Evolutionary conservation across 2,888 invertebrate species (phyloP).

Genomic region (Parelbella ahira): DNA sequence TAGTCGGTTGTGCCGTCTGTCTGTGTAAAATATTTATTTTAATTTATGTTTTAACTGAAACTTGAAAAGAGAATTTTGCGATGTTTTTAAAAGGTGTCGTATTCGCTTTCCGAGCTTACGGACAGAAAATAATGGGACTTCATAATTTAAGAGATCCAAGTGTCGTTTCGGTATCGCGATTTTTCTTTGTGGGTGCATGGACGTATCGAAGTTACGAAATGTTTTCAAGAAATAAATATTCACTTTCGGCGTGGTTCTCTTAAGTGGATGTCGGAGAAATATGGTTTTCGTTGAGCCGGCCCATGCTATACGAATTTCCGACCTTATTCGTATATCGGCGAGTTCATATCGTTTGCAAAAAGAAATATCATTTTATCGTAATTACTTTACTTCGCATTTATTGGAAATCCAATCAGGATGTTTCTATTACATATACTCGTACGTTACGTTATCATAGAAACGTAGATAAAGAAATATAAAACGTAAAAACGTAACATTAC

Average conservation of each 20-base stretch:
- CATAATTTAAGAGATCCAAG: constrained; percentile 22
- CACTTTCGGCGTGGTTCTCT: constrained; percentile 1
- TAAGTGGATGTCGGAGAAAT: constrained; percentile 9
- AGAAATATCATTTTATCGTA: too few relatives aligned
- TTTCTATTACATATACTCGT: too few relatives aligned
- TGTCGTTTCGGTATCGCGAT: constrained; percentile 14
- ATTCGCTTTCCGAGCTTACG: constrained; percentile 14
- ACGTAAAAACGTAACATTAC: too few relatives aligned
- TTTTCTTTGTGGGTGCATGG: constrained; percentile 7
- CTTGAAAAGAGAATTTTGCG: constrained; percentile 17
- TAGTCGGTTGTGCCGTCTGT: constrained; percentile 1
- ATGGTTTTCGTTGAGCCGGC: constrained; percentile 2
- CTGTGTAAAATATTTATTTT: constrained; percentile 21
- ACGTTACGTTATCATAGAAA: too few relatives aligned
- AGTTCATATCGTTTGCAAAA: too few relatives aligned
- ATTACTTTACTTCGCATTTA: too few relatives aligned
- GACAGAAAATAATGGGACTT: constrained; percentile 23
- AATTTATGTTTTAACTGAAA: constrained; percentile 17
- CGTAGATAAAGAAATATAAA: too few relatives aligned
- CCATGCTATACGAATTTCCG: too few relatives aligned
- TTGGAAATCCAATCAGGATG: too few relatives aligned
- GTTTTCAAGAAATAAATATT: constrained; percentile 20
- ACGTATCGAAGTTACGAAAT: constrained; percentile 14
- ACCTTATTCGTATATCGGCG: too few relatives aligned
- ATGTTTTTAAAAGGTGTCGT: constrained; percentile 13